Conservation (phyloP, 2,113 vertebrate species). For the Antidorcas marsupialis region DNA sequence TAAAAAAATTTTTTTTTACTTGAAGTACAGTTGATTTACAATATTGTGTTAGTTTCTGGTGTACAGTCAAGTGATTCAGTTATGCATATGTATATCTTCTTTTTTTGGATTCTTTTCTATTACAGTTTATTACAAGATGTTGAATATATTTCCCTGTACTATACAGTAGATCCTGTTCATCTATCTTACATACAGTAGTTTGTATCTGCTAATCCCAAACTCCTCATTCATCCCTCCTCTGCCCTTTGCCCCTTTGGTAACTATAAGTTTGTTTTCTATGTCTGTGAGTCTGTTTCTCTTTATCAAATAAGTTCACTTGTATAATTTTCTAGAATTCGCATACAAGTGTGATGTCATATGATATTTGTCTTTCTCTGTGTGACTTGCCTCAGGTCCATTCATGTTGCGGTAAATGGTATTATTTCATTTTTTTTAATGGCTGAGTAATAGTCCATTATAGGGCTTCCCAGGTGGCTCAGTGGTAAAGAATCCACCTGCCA, state of each 20-base stretch:
- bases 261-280: not conserved
- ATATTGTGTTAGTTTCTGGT: no score
- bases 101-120: not conserved
- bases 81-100: not conserved
- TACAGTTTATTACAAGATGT: not conserved
- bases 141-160: not conserved
- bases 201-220: not conserved
- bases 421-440: not conserved
- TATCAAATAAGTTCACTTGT: not conserved
- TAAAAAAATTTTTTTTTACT: not conserved
- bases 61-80: not conserved
- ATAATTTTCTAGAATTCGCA: not conserved
- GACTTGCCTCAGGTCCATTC: not conserved
- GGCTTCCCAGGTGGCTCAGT: not conserved
- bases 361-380: not conserved
- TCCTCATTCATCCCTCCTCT: not conserved
- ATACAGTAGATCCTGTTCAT: not conserved
- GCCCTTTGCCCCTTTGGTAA: not conserved
- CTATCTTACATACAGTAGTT: not conserved
- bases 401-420: not conserved
- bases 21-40: not conserved
- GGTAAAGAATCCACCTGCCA: not conserved
- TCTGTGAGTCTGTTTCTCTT: not conserved
- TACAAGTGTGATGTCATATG: not conserved
- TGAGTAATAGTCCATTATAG: not conserved